Evolutionary conservation across 1,140 invertebrate species (phyloP).

Genomic region (Ceratosolen fusciceps): DNA sequence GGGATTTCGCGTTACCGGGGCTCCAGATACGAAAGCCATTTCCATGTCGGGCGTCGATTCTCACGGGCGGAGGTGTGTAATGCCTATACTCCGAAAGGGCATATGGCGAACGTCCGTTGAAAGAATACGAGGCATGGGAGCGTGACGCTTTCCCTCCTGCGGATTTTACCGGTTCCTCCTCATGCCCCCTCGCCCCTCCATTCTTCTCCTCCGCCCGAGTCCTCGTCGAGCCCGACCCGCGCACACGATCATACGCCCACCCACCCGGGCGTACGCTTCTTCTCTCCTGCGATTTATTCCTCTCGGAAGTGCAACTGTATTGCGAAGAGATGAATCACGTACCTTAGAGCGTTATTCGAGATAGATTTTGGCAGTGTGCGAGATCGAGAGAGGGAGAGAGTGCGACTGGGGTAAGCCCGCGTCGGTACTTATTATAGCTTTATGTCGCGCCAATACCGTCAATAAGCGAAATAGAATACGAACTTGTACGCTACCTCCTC

Average conservation of each 20-base stretch:
- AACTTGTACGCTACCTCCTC: background rate
- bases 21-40: constrained; percentile 19
- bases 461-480: background rate
- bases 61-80: constrained; percentile 43
- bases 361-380: no score
- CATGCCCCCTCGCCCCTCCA: no score
- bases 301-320: constrained; percentile 45
- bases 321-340: constrained; percentile 39
- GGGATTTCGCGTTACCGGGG: constrained; percentile 12
- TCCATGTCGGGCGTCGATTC: constrained; percentile 43
- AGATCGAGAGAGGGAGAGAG: background rate
- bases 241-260: background rate
- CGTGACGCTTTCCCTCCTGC: constrained; percentile 45
- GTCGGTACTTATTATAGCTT: background rate
- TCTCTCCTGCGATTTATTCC: constrained; percentile 44
- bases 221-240: no score
- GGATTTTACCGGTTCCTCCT: constrained; percentile 31
- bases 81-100: constrained; percentile 43
- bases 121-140: constrained; percentile 47
- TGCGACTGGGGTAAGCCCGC: background rate
- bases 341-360: no score
- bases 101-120: constrained; percentile 48
- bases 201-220: background rate
- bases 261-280: no score
- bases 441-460: no score